Percentiles rank a stretch among this genome's conserved stretches.
phyloP scores from a whole-genome alignment of 2,113 vertebrate species.

The Perca fluviatilis region DNA sequence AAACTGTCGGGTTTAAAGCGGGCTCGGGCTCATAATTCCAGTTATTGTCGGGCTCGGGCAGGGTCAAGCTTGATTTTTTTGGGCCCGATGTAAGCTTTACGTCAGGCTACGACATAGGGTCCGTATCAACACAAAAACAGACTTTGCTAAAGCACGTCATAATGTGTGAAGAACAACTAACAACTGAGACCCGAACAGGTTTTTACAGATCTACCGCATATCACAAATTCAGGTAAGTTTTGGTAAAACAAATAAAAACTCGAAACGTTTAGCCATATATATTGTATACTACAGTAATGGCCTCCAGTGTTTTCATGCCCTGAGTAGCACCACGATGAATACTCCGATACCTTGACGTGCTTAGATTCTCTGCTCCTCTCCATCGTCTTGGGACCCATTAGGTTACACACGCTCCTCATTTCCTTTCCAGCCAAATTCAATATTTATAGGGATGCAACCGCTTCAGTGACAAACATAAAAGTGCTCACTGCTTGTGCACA shows the following conservation, averaged over 20 bases:
- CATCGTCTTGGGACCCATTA: conserved; percentile 5
- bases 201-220: no score
- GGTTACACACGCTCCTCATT: conserved; percentile 3
- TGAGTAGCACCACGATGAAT: background rate
- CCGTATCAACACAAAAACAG: no score
- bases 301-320: background rate
- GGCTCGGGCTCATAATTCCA: no score
- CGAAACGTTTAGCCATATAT: background rate
- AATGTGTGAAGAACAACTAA: no score
- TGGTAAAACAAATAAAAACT: background rate
- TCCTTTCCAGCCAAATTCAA: background rate
- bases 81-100: no score
- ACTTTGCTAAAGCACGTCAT: no score
- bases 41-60: no score
- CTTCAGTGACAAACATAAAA: background rate
- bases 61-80: no score
- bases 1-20: no score
- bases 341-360: conserved; percentile 5
- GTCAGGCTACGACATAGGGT: no score
- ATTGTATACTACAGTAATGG: background rate
- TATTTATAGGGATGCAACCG: background rate
- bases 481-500: background rate
- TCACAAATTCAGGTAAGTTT: no score
- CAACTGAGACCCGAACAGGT: no score
- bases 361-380: background rate